Percentiles rank a stretch among this genome's conserved stretches.
These are phyloP conservation scores for Parauchenoglanis punctatus DNA, from an alignment of 2,797 vertebrate genomes.

Conservation along the genomic window DNA sequence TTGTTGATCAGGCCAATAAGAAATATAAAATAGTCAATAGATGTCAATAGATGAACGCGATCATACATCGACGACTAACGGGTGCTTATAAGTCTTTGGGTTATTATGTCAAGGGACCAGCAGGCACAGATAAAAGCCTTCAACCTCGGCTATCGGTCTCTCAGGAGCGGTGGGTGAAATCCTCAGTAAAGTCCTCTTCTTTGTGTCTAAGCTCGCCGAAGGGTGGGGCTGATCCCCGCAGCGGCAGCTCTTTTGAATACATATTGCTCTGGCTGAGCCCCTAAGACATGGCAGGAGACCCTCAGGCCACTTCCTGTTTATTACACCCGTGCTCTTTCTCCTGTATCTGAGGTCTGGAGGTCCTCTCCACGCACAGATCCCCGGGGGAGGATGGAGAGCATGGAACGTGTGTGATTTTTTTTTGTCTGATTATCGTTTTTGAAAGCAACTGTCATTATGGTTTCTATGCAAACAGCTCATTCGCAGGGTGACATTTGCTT, in stretches of 20 bases:
- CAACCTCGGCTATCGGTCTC: conserved; percentile 32
- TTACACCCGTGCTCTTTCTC: conserved; percentile 45
- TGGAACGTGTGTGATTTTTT: background rate
- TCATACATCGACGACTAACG: background rate
- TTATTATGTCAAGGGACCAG: conserved; percentile 36
- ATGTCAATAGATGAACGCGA: background rate
- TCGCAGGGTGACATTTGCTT: background rate
- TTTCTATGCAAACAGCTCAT: background rate
- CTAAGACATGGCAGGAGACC: conserved; percentile 49
- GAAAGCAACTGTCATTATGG: background rate
- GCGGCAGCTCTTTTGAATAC: conserved; percentile 56
- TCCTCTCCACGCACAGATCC: background rate
- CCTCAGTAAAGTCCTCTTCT: conserved; percentile 49
- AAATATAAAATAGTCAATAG: background rate
- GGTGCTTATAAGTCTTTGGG: conserved; percentile 16
- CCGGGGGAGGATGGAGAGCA: conserved; percentile 24
- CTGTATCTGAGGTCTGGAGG: conserved; percentile 28
- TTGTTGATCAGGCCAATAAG: conserved; percentile 1
- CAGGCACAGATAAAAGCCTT: conserved; percentile 51
- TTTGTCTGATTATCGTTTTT: background rate
- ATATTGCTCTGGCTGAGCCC: conserved; percentile 59
- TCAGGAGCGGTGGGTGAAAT: conserved; percentile 42
- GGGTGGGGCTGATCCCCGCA: conserved; percentile 44
- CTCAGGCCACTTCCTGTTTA: conserved; percentile 58
- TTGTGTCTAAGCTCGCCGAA: conserved; percentile 47